Evolutionary conservation across 1,140 invertebrate genomes (phyloP).

Genomic region (Goniozus legneri): DNA sequence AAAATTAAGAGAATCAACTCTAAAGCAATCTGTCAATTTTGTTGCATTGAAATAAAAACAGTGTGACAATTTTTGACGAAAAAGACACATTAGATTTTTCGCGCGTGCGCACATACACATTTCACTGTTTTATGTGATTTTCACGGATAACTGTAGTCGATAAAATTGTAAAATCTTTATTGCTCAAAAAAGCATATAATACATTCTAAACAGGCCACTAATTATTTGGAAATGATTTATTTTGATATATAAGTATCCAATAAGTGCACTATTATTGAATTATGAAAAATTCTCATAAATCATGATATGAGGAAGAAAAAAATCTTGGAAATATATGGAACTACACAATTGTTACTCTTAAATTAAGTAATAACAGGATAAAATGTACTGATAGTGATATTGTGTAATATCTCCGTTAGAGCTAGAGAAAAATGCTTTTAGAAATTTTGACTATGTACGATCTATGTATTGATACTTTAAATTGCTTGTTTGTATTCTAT

Average conservation of each 20-base stretch:
- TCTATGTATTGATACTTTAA: slow-evolving; percentile 33
- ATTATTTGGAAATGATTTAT: slow-evolving; percentile 15
- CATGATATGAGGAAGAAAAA: slow-evolving; percentile 17
- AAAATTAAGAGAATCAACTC: slow-evolving; percentile 6
- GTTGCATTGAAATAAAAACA: slow-evolving; percentile 11
- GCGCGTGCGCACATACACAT: too few species aligned
- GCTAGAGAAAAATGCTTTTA: slow-evolving; percentile 33
- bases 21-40: slow-evolving; percentile 22
- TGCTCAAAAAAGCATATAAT: slow-evolving; percentile 28
- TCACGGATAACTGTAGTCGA: slow-evolving; percentile 9
- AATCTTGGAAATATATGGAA: slow-evolving; percentile 13
- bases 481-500: slow-evolving; percentile 41
- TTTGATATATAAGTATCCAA: slow-evolving; percentile 9
- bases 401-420: slow-evolving; percentile 27
- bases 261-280: slow-evolving; percentile 8
- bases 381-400: slow-evolving; percentile 27
- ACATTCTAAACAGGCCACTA: slow-evolving; percentile 15
- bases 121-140: slow-evolving; percentile 21
- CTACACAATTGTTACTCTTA: slow-evolving; percentile 20
- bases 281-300: slow-evolving; percentile 12
- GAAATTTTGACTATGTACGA: slow-evolving; percentile 34
- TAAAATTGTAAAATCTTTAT: slow-evolving; percentile 25
- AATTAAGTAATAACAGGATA: slow-evolving; percentile 15
- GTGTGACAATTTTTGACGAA: slow-evolving; percentile 3
- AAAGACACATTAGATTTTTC: slow-evolving; percentile 11